Evolutionary conservation across 2,797 vertebrate genomes (phyloP), one percentile per base, ranked within the genome.

Genomic region (Chaetodon trifasciatus): DNA sequence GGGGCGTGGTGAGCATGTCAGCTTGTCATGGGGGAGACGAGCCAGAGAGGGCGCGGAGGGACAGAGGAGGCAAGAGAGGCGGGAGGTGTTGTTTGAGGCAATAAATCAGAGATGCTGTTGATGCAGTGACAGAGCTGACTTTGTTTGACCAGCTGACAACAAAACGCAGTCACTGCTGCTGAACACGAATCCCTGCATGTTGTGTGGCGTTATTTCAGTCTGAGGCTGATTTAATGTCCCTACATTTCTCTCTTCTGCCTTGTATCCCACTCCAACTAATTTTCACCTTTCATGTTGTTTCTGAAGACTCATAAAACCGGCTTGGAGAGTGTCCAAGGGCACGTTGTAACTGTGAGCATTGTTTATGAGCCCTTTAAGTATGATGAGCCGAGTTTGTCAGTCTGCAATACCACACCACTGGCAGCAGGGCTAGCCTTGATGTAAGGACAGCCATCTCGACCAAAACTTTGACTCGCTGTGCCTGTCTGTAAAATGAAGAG

Each of bases 111-210:
- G 71, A 53, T 65, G 76, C 6, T 73, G 67, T 81, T 63, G 81
- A 78, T 76, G 74, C 73, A 60, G 79, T 64, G 83, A 86, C 85
- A 76, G 74, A 83, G 65, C 74, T 64, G 66, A 77, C 73, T 82
- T 78, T 84, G 61, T 84, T 89, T 81, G 75, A 89, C 79, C 80
- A 81, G 79, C 73, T 82, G 83, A 83, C 73, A 78, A 73, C 56
- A 79, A 74, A 77, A 75, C 17, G 3, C 57, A 72, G 52, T 83
- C 69, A 39, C 17, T 42, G 60, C 78, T 17, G 63, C 75, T 64
- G 65, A 74, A 82, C 23, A 46, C 49, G 42, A 55, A 79, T 55
- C 56, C 37, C 21, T 57, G 44, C 4, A 67, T 58, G 55, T 62
- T 1, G n/a, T 57, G 52, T 57, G 64, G 1, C 11, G 10, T 75